Evolutionary conservation across 2,113 vertebrate species (phyloP).

Genomic region (Antigone vipio): DNA sequence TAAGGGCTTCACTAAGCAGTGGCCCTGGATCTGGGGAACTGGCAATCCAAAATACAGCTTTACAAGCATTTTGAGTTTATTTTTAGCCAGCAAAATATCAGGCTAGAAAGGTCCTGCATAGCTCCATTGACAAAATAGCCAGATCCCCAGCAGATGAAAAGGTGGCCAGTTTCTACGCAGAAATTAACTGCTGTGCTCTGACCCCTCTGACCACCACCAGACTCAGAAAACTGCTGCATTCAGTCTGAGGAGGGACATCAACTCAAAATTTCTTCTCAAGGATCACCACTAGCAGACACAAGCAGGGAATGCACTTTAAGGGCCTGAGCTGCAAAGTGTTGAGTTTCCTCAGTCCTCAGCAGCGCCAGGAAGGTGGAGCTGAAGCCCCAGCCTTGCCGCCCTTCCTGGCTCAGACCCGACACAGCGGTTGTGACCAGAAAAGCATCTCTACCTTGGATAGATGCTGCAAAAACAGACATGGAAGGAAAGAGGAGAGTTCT

Average conservation of each 20-base stretch:
- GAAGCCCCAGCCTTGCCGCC: neutral
- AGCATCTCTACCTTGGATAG: slow-evolving; percentile 2
- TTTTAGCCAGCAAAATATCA: neutral
- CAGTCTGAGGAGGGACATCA: neutral
- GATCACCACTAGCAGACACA: neutral
- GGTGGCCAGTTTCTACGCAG: neutral
- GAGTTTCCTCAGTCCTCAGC: neutral
- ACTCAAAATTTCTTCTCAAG: neutral
- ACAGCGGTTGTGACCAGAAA: neutral
- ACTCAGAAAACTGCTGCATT: neutral
- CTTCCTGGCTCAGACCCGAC: neutral
- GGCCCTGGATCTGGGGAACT: neutral
- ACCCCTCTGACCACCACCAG: neutral
- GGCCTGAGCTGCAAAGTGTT: neutral
- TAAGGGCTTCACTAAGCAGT: neutral
- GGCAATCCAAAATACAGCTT: neutral
- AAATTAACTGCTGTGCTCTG: neutral
- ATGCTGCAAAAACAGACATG: slow-evolving; percentile 73
- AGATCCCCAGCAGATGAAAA: neutral
- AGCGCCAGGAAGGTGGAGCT: neutral
- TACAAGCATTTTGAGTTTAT: neutral
- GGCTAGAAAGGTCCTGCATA: neutral
- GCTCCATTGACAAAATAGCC: neutral
- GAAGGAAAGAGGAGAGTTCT: slow-evolving; percentile 52
- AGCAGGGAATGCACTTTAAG: slow-evolving; percentile 4